These are phyloP conservation scores for Tragelaphus eurycerus DNA, from an alignment of 2,797 vertebrate species.

Conservation along the genomic window DNA sequence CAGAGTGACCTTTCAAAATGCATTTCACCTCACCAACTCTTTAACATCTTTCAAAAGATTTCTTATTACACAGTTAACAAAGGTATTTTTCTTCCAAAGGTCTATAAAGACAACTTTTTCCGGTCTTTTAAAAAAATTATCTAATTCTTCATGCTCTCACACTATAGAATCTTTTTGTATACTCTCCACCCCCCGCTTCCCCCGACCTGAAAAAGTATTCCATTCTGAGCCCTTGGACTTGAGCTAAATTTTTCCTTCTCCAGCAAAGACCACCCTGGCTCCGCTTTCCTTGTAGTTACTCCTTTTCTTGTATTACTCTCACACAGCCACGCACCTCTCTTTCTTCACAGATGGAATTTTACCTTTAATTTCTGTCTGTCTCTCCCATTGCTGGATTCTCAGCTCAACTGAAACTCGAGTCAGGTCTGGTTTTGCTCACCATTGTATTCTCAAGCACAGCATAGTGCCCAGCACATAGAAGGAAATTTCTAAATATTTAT, in stretches of 20 bases:
- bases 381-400: neutral
- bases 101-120: neutral
- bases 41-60: neutral
- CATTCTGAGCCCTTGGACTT: neutral
- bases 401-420: neutral
- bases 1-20: neutral
- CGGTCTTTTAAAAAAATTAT: neutral
- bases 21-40: neutral
- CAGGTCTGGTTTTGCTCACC: neutral
- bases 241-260: neutral
- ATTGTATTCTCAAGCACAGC: neutral
- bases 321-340: rapidly evolving
- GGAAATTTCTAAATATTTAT: neutral
- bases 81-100: neutral
- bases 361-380: neutral
- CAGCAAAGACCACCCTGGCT: neutral
- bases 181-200: rapidly evolving
- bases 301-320: too few species aligned
- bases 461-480: neutral
- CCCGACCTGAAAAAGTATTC: neutral
- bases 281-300: neutral
- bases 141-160: neutral
- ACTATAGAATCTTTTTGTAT: neutral
- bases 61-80: neutral
- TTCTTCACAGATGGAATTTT: neutral